Evolutionary conservation across 2,888 invertebrate species (phyloP).

Genomic region (Drosophila neotestacea): DNA sequence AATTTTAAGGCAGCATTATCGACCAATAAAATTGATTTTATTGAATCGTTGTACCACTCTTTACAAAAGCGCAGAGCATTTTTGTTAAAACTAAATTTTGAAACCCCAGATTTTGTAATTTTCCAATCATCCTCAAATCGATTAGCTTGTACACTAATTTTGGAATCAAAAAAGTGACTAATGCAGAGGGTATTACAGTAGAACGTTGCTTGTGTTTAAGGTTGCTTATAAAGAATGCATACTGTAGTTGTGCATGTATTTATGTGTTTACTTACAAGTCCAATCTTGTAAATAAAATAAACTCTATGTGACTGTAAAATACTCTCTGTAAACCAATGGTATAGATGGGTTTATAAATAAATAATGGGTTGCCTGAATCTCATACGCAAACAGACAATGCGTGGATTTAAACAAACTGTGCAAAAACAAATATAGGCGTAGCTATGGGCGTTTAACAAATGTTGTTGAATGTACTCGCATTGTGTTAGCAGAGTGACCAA

Average conservation of each 20-base stretch:
- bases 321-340: slow-evolving; percentile 1
- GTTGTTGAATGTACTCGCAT: slow-evolving; percentile 48
- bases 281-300: slow-evolving; percentile 3
- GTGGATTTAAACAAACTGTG: slow-evolving; percentile 44
- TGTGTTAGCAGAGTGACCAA: slow-evolving; percentile 37
- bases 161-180: no score
- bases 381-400: slow-evolving; percentile 22
- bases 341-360: slow-evolving; percentile 16
- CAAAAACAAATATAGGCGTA: slow-evolving; percentile 79
- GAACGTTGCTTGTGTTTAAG: no score
- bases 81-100: no score
- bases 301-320: slow-evolving; percentile 7
- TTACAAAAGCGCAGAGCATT: no score
- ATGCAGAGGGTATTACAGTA: no score
- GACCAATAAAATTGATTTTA: no score
- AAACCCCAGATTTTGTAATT: no score
- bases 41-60: no score
- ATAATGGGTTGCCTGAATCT: slow-evolving; percentile 12
- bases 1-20: no score
- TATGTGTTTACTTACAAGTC: slow-evolving; percentile 9
- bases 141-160: no score
- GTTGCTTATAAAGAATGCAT: no score
- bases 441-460: slow-evolving; percentile 80
- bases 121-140: no score
- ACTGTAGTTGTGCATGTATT: slow-evolving; percentile 1